These are phyloP conservation scores for Lanistes nyassanus DNA, from an alignment of 1,140 invertebrate genomes.

Conservation along the genomic window DNA sequence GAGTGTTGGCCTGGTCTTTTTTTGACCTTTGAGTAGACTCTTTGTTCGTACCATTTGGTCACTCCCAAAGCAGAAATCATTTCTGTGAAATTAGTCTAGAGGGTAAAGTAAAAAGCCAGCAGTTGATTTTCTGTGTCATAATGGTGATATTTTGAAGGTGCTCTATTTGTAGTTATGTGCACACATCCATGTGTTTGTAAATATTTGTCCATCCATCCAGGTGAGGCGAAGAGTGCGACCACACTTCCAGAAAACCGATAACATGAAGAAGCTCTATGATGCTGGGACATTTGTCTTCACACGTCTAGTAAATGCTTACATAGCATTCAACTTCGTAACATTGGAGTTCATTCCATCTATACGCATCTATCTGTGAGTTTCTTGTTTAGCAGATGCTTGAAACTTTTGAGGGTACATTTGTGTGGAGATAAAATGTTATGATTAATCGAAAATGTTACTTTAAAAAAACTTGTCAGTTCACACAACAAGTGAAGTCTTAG, in stretches of 20 bases:
- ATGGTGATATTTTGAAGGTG: too few relatives aligned
- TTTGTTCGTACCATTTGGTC: too few relatives aligned
- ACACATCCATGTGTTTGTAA: too few relatives aligned
- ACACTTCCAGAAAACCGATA: slow-evolving; percentile 75
- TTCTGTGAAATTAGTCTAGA: too few relatives aligned
- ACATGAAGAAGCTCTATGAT: slow-evolving; percentile 47
- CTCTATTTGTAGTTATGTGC: slow-evolving; percentile 6
- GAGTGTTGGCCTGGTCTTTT: too few relatives aligned
- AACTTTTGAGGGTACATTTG: not conserved
- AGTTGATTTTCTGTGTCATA: too few relatives aligned
- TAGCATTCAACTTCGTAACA: slow-evolving; percentile 89
- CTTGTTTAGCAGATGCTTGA: not conserved
- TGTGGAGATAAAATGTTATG: not conserved
- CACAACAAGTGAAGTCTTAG: too few relatives aligned
- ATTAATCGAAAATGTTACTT: not conserved
- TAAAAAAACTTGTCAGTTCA: too few relatives aligned
- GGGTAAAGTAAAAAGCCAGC: too few relatives aligned
- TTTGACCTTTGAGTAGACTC: too few relatives aligned
- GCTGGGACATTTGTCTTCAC: slow-evolving; percentile 76
- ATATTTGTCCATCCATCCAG: slow-evolving; percentile 66
- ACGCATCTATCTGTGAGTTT: slow-evolving; percentile 75
- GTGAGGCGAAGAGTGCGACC: slow-evolving; percentile 79
- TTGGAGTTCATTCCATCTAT: slow-evolving; percentile 81
- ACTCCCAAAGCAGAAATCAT: too few relatives aligned
- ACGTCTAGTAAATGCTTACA: slow-evolving; percentile 84